Evolutionary conservation across 2,797 vertebrate species (phyloP).

Genomic region (Sorex maritimensis): DNA sequence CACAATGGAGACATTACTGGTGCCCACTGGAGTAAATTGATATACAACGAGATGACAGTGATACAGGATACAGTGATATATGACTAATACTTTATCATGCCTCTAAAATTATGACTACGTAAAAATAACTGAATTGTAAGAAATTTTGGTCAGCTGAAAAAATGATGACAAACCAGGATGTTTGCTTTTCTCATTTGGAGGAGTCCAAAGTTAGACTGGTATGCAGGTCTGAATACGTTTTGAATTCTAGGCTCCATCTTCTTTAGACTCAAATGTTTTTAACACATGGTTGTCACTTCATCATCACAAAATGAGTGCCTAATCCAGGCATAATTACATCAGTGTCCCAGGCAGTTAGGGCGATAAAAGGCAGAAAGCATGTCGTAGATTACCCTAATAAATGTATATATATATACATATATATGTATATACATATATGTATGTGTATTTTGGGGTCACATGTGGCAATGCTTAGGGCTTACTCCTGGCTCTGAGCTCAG

Average conservation of each 20-base stretch:
- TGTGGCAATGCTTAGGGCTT: no score
- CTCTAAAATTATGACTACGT: conserved; percentile 42
- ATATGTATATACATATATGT: no score
- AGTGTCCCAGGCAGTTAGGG: neutral
- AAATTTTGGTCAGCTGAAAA: neutral
- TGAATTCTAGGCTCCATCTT: neutral
- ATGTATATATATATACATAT: no score
- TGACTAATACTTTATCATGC: neutral
- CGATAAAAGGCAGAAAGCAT: neutral
- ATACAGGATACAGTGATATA: neutral
- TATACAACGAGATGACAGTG: no score
- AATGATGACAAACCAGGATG: neutral
- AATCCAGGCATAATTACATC: neutral
- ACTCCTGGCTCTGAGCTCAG: no score
- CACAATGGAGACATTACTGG: no score
- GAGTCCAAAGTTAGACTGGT: neutral
- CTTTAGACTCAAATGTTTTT: neutral
- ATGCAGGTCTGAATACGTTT: neutral
- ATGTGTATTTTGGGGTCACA: no score
- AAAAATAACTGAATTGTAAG: no score
- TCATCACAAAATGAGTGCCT: no score
- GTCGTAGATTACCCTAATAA: no score
- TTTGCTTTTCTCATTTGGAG: conserved; percentile 30
- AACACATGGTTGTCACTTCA: no score
- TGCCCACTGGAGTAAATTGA: no score